Percentiles rank a stretch among this genome's conserved stretches.
Evolutionary conservation across 1,140 invertebrate genomes (phyloP).

Genomic region (Aplysia californica): DNA sequence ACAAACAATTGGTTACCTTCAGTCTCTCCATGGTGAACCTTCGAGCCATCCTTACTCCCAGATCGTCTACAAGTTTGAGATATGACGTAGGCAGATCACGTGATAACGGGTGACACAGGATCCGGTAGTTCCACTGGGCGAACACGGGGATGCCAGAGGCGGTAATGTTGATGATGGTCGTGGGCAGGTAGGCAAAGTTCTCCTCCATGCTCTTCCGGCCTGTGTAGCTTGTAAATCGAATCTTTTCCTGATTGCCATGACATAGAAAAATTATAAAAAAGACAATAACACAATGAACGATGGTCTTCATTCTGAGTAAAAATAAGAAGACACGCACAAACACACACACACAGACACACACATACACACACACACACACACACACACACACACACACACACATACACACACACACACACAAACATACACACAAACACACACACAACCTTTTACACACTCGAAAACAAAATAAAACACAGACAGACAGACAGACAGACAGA

Average conservation of each 20-base stretch:
- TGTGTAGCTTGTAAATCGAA: conserved; percentile 45
- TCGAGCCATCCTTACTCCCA: conserved; percentile 35
- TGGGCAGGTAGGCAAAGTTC: conserved; percentile 48
- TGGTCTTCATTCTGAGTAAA: too few relatives aligned
- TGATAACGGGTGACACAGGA: conserved; percentile 54
- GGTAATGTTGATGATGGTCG: conserved; percentile 39
- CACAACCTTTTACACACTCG: too few relatives aligned
- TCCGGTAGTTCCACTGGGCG: conserved; percentile 60
- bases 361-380: not conserved
- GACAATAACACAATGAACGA: too few relatives aligned
- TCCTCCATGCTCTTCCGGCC: conserved; percentile 45
- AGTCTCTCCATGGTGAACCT: conserved; percentile 26
- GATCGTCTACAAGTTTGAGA: conserved; percentile 48
- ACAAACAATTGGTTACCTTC: too few relatives aligned
- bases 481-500: too few relatives aligned
- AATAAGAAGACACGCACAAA: too few relatives aligned
- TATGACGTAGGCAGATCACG: conserved; percentile 29
- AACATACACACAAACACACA: not conserved
- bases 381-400: not conserved
- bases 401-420: not conserved
- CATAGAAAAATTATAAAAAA: too few relatives aligned
- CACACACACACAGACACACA: not conserved
- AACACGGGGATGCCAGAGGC: conserved; percentile 37
- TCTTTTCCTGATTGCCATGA: too few relatives aligned
- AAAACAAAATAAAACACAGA: too few relatives aligned